A percentile compares a stretch with the other conserved stretches of the same genome.
Conservation (phyloP, 2,888 invertebrate species). For the Nasonovia ribisnigri region DNA sequence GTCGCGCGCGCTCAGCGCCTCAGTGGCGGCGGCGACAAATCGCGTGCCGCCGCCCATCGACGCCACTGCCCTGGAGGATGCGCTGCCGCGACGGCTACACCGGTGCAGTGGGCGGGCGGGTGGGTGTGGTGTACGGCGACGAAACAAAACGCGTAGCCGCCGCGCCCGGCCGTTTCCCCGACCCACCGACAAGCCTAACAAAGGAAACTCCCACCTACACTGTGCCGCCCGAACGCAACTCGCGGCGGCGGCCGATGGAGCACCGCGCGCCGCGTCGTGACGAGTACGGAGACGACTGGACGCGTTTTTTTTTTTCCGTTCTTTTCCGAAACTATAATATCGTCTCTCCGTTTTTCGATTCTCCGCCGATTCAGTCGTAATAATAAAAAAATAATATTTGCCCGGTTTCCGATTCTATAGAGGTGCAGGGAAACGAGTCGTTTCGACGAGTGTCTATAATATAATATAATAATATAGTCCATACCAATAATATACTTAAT, state of each 20-base stretch:
- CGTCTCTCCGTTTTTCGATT: neutral
- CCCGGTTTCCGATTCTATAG: neutral
- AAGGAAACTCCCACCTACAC: neutral
- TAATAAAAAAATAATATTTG: neutral
- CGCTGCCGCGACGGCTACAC: neutral
- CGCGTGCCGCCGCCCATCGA: slow-evolving; percentile 1
- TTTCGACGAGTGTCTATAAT: no score
- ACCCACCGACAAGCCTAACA: neutral
- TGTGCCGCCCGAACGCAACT: neutral
- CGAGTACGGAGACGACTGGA: neutral
- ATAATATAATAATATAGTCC: no score
- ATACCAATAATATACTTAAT: neutral
- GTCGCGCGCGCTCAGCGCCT: neutral
- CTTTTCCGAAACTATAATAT: neutral
- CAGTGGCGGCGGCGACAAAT: neutral
- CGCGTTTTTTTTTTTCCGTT: no score
- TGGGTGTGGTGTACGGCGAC: slow-evolving; percentile 6
- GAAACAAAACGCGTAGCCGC: neutral
- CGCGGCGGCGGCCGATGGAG: neutral
- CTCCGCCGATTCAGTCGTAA: neutral
- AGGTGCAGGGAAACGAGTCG: neutral
- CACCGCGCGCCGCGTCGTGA: neutral
- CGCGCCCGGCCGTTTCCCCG: neutral
- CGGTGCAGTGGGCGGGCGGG: neutral
- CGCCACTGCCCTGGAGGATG: neutral